Evolutionary conservation across 2,797 vertebrate species (phyloP).

Genomic region (Phoebastria nigripes): DNA sequence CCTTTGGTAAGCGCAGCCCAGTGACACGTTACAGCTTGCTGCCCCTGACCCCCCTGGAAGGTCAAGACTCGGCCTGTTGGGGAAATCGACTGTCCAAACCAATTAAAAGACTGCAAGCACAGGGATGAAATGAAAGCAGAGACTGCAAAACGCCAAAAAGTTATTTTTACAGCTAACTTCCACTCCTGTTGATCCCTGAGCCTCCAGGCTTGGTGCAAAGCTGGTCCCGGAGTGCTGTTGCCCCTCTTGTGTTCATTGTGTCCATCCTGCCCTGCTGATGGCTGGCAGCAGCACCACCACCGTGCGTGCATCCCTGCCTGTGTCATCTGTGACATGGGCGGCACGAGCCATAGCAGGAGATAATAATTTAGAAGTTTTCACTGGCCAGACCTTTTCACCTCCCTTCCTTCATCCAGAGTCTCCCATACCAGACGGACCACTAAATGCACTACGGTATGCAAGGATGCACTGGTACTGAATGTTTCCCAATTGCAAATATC

Average conservation of each 20-base stretch:
- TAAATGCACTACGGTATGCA: not conserved
- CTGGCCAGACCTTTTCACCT: not conserved
- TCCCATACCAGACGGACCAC: not conserved
- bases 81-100: not conserved
- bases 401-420: not conserved
- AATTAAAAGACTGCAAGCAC: not conserved
- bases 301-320: not conserved
- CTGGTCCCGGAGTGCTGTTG: not conserved
- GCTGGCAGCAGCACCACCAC: not conserved
- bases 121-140: not conserved
- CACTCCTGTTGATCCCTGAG: not conserved
- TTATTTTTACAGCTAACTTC: not conserved
- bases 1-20: not conserved
- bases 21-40: not conserved
- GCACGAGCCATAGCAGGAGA: not conserved
- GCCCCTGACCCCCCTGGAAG: not conserved
- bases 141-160: not conserved
- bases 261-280: not conserved
- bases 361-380: not conserved
- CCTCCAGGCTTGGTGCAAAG: not conserved
- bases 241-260: not conserved
- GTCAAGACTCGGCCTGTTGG: not conserved
- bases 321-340: fast-evolving
- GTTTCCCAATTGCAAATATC: not conserved
- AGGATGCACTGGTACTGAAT: not conserved